Percentiles rank a stretch among this genome's conserved stretches.
These are phyloP conservation scores for Epinotia brunnichana DNA, from an alignment of 2,888 invertebrate genomes.

Conservation along the genomic window DNA sequence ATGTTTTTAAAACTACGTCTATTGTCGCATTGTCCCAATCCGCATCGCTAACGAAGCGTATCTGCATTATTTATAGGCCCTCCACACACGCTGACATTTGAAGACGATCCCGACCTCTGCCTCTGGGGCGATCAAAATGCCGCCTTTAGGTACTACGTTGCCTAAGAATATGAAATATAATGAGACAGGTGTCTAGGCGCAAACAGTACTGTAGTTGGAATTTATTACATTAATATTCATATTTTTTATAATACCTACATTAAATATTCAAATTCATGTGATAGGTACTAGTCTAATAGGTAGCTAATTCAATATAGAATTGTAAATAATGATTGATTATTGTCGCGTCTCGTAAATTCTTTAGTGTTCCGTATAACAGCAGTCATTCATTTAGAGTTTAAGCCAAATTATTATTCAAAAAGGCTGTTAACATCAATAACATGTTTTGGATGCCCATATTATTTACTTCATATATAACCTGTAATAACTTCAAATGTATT, in stretches of 20 bases:
- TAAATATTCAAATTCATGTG: background rate
- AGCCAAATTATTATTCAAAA: no score
- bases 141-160: conserved; percentile 26
- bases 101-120: conserved; percentile 44
- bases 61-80: conserved; percentile 46
- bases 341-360: no score
- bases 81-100: conserved; percentile 43
- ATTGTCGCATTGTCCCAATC: conserved; percentile 44
- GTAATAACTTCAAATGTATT: no score
- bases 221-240: conserved; percentile 7
- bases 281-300: background rate
- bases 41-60: conserved; percentile 49
- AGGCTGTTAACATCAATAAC: no score
- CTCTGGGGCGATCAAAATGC: conserved; percentile 44
- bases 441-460: no score
- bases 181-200: conserved; percentile 19
- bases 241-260: conserved; percentile 6
- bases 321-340: background rate
- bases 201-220: background rate
- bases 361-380: no score
- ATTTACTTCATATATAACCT: no score
- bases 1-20: conserved; percentile 43
- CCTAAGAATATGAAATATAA: conserved; percentile 35
- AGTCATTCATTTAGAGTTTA: no score
- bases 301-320: background rate